phyloP scores from a whole-genome alignment of 2,888 invertebrate genomes.

The Phortica okadai region DNA sequence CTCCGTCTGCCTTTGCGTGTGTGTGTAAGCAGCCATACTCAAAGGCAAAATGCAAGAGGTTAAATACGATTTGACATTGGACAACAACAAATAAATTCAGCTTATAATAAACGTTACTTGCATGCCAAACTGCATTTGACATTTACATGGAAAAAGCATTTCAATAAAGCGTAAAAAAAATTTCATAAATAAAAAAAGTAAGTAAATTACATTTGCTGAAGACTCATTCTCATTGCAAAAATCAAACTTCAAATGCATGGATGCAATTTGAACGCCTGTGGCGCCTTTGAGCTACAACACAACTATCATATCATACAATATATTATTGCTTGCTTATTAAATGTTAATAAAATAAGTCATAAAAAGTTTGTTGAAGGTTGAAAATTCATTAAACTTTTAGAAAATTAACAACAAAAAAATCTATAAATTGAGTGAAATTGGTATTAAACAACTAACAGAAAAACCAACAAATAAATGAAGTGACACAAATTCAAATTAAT shows the following conservation, averaged over 20 bases:
- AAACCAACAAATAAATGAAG: too few species aligned
- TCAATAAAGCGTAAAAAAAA: conserved; percentile 10
- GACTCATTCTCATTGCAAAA: not conserved
- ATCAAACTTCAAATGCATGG: not conserved
- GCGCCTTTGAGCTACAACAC: not conserved
- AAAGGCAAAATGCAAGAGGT: conserved; percentile 22
- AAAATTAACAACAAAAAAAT: too few species aligned
- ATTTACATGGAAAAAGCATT: conserved; percentile 33
- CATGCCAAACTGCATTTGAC: conserved; percentile 28
- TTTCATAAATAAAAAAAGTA: not conserved
- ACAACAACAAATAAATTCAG: not conserved
- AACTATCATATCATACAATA: not conserved
- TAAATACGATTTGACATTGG: conserved; percentile 20
- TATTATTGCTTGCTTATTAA: too few species aligned
- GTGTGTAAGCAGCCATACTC: not conserved
- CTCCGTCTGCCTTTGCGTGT: not conserved
- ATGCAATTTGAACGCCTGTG: not conserved
- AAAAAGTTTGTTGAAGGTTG: too few species aligned
- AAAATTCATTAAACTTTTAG: too few species aligned
- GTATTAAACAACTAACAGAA: too few species aligned
- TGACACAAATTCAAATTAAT: too few species aligned
- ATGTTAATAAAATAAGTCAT: too few species aligned
- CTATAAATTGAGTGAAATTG: too few species aligned
- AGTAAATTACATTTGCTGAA: not conserved
- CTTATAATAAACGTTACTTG: not conserved